Evolutionary conservation across 1,140 invertebrate species (phyloP), one percentile per base, ranked within the genome.

Genomic region (Cydia amplana): DNA sequence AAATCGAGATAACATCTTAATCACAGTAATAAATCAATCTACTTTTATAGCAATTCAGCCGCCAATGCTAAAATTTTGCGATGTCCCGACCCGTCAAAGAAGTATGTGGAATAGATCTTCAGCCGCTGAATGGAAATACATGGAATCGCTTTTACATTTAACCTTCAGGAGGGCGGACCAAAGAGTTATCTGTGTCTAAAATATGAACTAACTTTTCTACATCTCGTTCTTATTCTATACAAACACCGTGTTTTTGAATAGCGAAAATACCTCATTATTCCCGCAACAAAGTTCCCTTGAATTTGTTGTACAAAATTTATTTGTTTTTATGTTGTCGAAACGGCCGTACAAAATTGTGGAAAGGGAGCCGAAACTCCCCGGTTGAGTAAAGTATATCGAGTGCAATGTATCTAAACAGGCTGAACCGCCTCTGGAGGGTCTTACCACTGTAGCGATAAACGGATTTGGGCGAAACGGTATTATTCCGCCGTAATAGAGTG

Each of bases 401-500:
- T 83, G 79, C 82, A 83, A 82, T 87, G 80, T 87, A 87, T 82
- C 81, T 87, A 85, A 87, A 85, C 79, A 86, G 78, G 80, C 74
- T 78, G 74, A 80, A 78, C 73, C 77, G 78, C 77, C 79, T 79
- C 77, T 78, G 72, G 79, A 76, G 74, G 83, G 81, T 80, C 80
- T 84, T 83, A 83, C 80, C 81, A 81, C 78, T 82, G 80, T 82
- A 78, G 78, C 82, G 83, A 86, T 88, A 86, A 88, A 88, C 81
- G 84, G 86, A 87, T 88, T 88, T 87, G 77, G 79, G 80, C 80
- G 80, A 79, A 81, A 82, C 81, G 79, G 82, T 80, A 83, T 85
- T 91, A 87, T 87, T 82, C 82, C 83, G 78, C 73, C 80, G 81
- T 90, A 88, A 88, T 91, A 87, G 87, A 90, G 85, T 87, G 86